Conservation (phyloP, 2,797 vertebrate genomes). For the Babyrousa celebensis region DNA sequence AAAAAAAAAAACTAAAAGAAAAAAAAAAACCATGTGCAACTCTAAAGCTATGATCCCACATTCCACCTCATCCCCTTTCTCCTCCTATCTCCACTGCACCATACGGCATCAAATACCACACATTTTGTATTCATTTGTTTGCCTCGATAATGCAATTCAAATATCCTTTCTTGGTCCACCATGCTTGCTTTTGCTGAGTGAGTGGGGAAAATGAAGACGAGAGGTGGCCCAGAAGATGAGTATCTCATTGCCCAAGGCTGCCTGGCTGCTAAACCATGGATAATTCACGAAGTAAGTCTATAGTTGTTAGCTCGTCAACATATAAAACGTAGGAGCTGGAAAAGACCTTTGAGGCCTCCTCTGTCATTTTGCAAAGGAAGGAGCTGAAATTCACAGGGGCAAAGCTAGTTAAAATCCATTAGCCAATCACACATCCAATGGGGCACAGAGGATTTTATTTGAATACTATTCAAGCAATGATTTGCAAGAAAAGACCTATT, state of each 20-base stretch:
- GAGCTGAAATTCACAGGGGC: neutral
- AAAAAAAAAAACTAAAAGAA: too few species aligned
- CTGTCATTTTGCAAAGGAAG: neutral
- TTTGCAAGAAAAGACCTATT: constrained; percentile 18
- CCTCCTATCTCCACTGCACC: neutral
- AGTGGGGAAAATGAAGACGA: neutral
- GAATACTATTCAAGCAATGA: neutral
- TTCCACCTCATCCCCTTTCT: neutral
- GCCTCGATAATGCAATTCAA: neutral
- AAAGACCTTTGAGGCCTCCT: neutral
- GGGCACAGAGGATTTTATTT: neutral
- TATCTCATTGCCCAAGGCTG: neutral
- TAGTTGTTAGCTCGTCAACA: constrained; percentile 25
- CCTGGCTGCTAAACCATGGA: neutral
- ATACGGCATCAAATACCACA: neutral
- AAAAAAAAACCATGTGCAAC: neutral
- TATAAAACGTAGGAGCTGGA: constrained; percentile 10
- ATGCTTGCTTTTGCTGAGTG: neutral
- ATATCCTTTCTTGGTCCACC: neutral
- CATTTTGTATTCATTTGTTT: neutral
- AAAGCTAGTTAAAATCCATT: constrained; percentile 10
- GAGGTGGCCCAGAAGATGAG: neutral
- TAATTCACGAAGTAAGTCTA: neutral
- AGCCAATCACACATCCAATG: constrained; percentile 3
- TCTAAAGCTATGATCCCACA: neutral